These are phyloP conservation scores for Aspidiotus rigidus DNA, from an alignment of 2,888 invertebrate genomes.

Conservation along the genomic window DNA sequence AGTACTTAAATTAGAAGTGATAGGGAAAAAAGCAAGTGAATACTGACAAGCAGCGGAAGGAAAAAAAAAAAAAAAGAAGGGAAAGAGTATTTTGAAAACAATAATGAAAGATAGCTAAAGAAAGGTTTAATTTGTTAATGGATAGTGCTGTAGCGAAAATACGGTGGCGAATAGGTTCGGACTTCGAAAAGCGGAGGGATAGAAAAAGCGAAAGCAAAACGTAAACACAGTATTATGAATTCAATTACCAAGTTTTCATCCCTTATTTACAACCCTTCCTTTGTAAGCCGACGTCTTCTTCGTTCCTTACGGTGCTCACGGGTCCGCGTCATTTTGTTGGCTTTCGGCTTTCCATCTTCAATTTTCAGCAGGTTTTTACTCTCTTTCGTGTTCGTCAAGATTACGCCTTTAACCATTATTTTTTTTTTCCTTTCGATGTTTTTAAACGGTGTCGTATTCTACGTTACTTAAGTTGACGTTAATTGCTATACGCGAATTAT, in stretches of 20 bases:
- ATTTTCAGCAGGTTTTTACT: neutral
- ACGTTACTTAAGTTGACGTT: no score
- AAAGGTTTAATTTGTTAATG: conserved; percentile 20
- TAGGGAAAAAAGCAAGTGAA: no score
- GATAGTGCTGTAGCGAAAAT: conserved; percentile 9
- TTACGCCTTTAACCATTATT: no score
- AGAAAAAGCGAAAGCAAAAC: conserved; percentile 15
- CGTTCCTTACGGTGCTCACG: neutral
- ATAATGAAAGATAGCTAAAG: conserved; percentile 10
- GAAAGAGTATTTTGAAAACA: conserved; percentile 13
- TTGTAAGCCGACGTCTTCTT: conserved; percentile 4
- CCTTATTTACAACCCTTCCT: conserved; percentile 20
- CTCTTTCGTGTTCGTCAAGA: neutral
- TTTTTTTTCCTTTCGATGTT: no score
- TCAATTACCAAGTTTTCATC: conserved; percentile 20
- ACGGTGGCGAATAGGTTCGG: neutral
- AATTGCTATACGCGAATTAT: no score
- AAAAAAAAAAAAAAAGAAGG: neutral
- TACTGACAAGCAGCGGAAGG: neutral
- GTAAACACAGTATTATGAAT: conserved; percentile 19
- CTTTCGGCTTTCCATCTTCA: conserved; percentile 2
- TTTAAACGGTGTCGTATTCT: no score
- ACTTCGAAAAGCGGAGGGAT: conserved; percentile 9
- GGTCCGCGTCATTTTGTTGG: conserved; percentile 1
- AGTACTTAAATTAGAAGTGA: no score